Base-by-base conservation (phyloP, 2,797 vertebrate species). In the Schizopygopsis malacanthus region DNA sequence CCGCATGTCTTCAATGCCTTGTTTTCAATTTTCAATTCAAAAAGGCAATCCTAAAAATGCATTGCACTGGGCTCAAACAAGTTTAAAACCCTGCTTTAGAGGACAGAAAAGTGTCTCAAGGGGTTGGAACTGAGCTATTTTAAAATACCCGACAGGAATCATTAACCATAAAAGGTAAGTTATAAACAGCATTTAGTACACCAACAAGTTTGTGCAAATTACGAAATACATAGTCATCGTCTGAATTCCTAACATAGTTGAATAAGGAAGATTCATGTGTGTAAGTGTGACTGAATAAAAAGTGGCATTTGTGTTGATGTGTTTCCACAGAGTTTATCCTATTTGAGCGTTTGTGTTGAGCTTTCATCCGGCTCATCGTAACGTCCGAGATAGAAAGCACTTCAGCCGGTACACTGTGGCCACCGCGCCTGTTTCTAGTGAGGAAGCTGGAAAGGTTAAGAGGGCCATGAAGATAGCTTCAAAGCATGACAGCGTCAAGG, bases 401-500 rank as follows among this genome's bases (percentile, higher is more conserved):
- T 25, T 54, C 7, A 78, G n/a, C 20, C 1, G 2, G n/a, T 13
- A 16, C 28, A 54, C 72, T 86, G 67, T 65, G 25, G 25, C 77
- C 25, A 63, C 15, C 15, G 5, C 7, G n/a, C 65, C 69, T 85
- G 54, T 81, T 85, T 88, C 67, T 83, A 83, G 87, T 37, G 50
- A 16, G 45, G 28, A 73, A 16, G 13, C 84, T 59, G 41, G 77
- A 80, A 11, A 56, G 56, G 71, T 81, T 63, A 69, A 77, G 72
- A 33, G 22, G 37, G 50, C 69, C 65, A 25, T 67, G 59, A 43
- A 80, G 50, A 59, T 25, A 5, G 28, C n/a, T 18, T 82, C 13
- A 82, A 61, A 45, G 3, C 52, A 50, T 9, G 63, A 25, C 28
- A 75, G 25, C 4, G 45, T 59, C 28, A 75, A 85, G 56, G 47